phyloP scores from a whole-genome alignment of 2,113 vertebrate species.

The Mormyrus iriodes region DNA sequence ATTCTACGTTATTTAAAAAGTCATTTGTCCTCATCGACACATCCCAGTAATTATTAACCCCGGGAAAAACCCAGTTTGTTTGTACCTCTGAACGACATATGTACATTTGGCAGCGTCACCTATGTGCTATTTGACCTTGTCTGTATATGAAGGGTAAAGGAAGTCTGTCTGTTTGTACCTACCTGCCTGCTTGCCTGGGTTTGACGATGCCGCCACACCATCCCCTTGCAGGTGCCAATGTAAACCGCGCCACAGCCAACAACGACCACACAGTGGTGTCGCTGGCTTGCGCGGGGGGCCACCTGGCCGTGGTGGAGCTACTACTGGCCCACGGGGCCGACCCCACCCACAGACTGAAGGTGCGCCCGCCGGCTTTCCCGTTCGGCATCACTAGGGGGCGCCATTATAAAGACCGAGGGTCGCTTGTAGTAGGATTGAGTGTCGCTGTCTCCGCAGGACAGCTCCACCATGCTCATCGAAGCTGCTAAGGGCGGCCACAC shows the following conservation, averaged over 20 bases:
- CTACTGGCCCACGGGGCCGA: conserved; percentile 94
- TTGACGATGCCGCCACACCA: background rate
- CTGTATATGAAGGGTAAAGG: background rate
- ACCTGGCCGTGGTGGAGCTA: conserved; percentile 93
- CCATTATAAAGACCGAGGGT: background rate
- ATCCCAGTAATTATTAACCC: background rate
- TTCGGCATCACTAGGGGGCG: background rate
- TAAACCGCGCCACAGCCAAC: conserved; percentile 94
- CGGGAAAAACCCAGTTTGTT: background rate
- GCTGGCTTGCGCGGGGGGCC: conserved; percentile 91
- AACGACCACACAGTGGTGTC: conserved; percentile 99
- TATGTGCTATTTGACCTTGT: background rate
- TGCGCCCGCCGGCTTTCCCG: conserved; percentile 43
- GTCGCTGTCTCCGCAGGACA: conserved; percentile 68
- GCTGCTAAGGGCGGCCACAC: conserved; percentile 98
- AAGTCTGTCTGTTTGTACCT: background rate
- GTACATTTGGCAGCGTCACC: background rate
- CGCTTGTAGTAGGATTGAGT: background rate
- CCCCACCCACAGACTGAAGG: conserved; percentile 97
- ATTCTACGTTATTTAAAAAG: background rate
- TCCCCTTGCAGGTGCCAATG: conserved; percentile 78
- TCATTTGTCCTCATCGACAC: background rate
- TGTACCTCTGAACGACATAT: background rate
- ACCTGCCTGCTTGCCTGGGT: background rate
- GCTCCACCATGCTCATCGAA: conserved; percentile 98